A percentile compares a stretch with the other conserved stretches of the same genome.
These are phyloP conservation scores for Diachasmimorpha longicaudata DNA, from an alignment of 1,140 invertebrate genomes.

Conservation along the genomic window DNA sequence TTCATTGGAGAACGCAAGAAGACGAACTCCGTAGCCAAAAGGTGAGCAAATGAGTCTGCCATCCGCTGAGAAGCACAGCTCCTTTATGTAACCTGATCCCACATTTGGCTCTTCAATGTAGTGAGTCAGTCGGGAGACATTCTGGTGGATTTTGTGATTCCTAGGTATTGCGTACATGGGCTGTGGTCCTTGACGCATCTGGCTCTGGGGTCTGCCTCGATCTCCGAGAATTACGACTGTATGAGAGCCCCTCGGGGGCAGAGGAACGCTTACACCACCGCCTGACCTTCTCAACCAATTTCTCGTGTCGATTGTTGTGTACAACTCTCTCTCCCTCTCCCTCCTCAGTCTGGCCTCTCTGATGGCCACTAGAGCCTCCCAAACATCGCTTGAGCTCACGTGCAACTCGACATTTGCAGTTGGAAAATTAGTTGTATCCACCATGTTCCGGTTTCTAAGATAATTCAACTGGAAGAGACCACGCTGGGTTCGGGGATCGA, in stretches of 20 bases:
- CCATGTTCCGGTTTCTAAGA: conserved; percentile 38
- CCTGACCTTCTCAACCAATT: conserved; percentile 39
- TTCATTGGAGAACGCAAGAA: conserved; percentile 79
- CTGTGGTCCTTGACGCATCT: conserved; percentile 46
- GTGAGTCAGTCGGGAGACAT: conserved; percentile 80
- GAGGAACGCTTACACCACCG: conserved; percentile 41
- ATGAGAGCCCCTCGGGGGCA: conserved; percentile 48
- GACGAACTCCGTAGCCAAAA: conserved; percentile 81
- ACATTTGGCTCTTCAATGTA: conserved; percentile 87
- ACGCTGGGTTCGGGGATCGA: conserved; percentile 32
- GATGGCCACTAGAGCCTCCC: conserved; percentile 72
- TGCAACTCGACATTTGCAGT: conserved; percentile 56
- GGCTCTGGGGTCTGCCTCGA: conserved; percentile 40
- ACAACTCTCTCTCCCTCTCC: conserved; percentile 54
- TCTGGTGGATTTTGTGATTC: conserved; percentile 71
- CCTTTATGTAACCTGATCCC: conserved; percentile 86
- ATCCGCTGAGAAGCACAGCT: conserved; percentile 87
- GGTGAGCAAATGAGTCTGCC: conserved; percentile 89
- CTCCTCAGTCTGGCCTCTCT: conserved; percentile 68
- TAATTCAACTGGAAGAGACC: conserved; percentile 33
- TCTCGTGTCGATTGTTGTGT: conserved; percentile 25
- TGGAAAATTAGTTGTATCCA: conserved; percentile 44
- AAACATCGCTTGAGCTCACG: conserved; percentile 67
- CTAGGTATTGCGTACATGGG: conserved; percentile 55
- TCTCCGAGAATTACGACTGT: conserved; percentile 59